phyloP scores from a whole-genome alignment of 2,888 invertebrate genomes.

The Poecilobothrus nobilitatus region DNA sequence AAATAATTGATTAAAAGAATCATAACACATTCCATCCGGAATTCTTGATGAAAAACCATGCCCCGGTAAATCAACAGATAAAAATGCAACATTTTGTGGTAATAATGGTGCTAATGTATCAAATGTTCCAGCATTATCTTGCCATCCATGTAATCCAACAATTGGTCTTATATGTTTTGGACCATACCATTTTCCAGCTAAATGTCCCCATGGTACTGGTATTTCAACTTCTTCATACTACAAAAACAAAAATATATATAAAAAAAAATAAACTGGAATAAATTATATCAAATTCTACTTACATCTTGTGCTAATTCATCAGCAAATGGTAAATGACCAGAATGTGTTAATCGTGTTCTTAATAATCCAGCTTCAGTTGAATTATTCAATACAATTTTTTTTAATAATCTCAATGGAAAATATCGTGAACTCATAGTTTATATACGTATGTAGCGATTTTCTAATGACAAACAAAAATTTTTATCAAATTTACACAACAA shows the following conservation, averaged over 20 bases:
- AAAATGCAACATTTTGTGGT: slow-evolving; percentile 43
- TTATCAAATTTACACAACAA: too few relatives aligned
- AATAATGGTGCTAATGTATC: slow-evolving; percentile 60
- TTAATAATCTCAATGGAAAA: not conserved
- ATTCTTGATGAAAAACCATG: slow-evolving; percentile 63
- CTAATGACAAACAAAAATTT: too few relatives aligned
- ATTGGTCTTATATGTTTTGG: slow-evolving; percentile 55
- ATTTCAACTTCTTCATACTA: slow-evolving; percentile 57
- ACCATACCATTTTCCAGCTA: slow-evolving; percentile 66
- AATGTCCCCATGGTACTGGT: slow-evolving; percentile 59
- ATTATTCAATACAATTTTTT: not conserved
- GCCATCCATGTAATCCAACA: slow-evolving; percentile 68
- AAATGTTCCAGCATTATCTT: slow-evolving; percentile 69
- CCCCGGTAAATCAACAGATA: slow-evolving; percentile 61
- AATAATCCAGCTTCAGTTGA: not conserved
- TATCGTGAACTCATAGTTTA: not conserved
- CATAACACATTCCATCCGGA: slow-evolving; percentile 52
- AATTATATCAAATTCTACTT: not conserved
- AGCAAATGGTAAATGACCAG: not conserved
- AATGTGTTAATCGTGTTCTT: not conserved
- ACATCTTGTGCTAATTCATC: not conserved
- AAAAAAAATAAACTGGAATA: too few relatives aligned
- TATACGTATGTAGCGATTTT: too few relatives aligned
- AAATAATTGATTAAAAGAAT: slow-evolving; percentile 41
- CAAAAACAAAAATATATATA: slow-evolving; percentile 7